Evolutionary conservation across 2,113 vertebrate genomes (phyloP), one percentile per base, ranked within the genome.

Genomic region (Oostethus manadensis): DNA sequence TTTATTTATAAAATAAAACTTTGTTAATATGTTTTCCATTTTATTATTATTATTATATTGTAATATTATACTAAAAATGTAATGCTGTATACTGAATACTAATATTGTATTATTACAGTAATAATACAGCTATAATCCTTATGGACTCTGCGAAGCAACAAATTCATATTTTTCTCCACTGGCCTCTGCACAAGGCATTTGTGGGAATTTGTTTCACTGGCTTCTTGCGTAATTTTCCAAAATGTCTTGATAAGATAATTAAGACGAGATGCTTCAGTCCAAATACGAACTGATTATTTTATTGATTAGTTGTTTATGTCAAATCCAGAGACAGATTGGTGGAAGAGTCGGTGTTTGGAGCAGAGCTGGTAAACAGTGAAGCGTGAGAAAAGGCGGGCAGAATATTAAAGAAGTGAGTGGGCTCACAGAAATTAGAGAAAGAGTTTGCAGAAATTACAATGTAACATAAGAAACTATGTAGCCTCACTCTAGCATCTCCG

Each of bases 401-500:
- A 58, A 15, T 10, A 2, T 46, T 47, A 48, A 42, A 66, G 13
- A 35, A 46, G 10, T 40, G 38, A 40, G 10, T 11, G 10, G 9
- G 38, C 38, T 40, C 38, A 11, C 10, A 40, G 38, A 40, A 11
- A 29, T 29, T 29, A 29, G 26, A 29, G 26, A 29, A 29, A 29
- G 26, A 29, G 38, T 10, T 40, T 10, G 10, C 42, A 58, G 50
- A 63, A 56, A 70, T 29, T 21, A 44, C 22, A 17, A 64, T 56
- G 48, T 56, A 59, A 72, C 61, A 10, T 44, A n/a, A n/a, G n/a
- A n/a, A n/a, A n/a, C n/a, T 64, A 58, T 56, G 84, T 78, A 78
- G 57, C 43, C 62, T 51, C 77, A 71, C 76, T 73, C 78, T 77
- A 84, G 73, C 55, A 66, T 65, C 66, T 79, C 51, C 70, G 84